phyloP scores from a whole-genome alignment of 2,797 vertebrate genomes.

The Gambelia wislizenii region DNA sequence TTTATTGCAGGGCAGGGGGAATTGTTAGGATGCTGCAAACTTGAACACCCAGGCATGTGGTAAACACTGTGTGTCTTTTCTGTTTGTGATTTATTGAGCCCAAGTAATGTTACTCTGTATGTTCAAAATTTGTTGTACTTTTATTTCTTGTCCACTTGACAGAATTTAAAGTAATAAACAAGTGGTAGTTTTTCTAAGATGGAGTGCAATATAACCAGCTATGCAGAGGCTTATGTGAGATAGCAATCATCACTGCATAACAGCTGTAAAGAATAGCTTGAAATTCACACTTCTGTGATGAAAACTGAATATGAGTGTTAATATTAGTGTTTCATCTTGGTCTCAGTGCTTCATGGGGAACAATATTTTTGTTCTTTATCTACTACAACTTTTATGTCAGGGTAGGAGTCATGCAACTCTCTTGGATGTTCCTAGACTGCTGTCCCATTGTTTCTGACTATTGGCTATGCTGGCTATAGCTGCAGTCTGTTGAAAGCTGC shows the following conservation, averaged over 20 bases:
- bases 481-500: no score
- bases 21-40: not conserved
- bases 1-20: not conserved
- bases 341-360: no score
- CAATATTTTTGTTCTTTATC: no score
- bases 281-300: no score
- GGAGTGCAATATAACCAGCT: no score
- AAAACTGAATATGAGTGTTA: no score
- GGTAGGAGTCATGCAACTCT: no score
- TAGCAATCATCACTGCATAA: constrained; percentile 42
- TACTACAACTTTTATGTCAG: no score
- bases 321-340: no score
- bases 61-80: not conserved
- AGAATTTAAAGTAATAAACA: not conserved
- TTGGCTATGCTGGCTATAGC: no score
- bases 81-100: not conserved
- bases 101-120: not conserved
- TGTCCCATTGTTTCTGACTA: no score
- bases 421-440: no score
- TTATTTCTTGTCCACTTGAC: not conserved
- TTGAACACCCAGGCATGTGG: not conserved
- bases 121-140: not conserved
- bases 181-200: constrained; percentile 13
- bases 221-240: constrained; percentile 25
- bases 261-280: constrained; percentile 45